These are phyloP conservation scores for Indri indri DNA, from an alignment of 2,113 vertebrate genomes.

Conservation along the genomic window DNA sequence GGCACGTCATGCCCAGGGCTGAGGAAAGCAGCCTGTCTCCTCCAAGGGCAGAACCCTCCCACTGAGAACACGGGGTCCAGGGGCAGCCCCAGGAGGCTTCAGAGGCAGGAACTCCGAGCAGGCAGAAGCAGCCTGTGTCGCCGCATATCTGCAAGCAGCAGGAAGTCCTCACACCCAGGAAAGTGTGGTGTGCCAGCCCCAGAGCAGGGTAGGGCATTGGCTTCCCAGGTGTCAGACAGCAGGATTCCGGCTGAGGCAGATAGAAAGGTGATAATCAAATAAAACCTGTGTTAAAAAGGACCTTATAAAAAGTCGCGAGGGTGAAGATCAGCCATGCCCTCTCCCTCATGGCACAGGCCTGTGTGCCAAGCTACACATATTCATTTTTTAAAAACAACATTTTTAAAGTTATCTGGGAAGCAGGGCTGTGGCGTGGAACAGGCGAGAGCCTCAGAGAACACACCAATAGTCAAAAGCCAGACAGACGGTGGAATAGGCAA, in stretches of 20 bases:
- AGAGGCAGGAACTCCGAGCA: not conserved
- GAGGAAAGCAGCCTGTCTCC: not conserved
- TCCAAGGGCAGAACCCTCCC: accelerated
- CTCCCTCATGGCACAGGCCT: not conserved
- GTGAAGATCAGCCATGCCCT: not conserved
- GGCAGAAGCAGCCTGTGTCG: not conserved
- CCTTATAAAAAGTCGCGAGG: not conserved
- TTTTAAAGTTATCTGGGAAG: not conserved
- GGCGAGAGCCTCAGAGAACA: not conserved
- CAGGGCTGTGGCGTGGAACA: not conserved
- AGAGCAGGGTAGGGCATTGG: not conserved
- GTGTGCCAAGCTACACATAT: not conserved
- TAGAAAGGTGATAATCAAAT: constrained; percentile 48
- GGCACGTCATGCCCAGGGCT: too few species aligned
- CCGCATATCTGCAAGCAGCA: not conserved
- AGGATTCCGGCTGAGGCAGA: constrained; percentile 30
- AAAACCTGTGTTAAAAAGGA: not conserved
- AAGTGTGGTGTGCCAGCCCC: not conserved
- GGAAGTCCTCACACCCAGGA: constrained; percentile 19
- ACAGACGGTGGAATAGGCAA: not conserved
- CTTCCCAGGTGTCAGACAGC: constrained; percentile 58
- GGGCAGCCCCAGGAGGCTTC: accelerated
- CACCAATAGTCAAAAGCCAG: not conserved
- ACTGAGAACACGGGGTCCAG: not conserved
- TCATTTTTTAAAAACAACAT: not conserved